Base-by-base conservation (phyloP, 2,888 invertebrate species). In the Laothoe populi region DNA sequence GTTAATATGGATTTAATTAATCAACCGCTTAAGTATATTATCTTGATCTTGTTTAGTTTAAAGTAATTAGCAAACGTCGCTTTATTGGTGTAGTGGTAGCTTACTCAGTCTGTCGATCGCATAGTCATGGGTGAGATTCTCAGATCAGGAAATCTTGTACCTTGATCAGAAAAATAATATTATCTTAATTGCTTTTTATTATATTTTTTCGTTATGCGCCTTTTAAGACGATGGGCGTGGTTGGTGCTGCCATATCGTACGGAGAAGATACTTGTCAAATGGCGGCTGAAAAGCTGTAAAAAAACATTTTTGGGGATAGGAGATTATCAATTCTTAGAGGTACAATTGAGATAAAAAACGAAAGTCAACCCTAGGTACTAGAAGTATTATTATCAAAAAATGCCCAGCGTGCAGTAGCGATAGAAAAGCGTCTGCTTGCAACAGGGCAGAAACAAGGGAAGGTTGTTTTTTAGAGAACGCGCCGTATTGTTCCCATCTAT, bases 401-500 rank as follows among this genome's bases (percentile, higher is more conserved):
- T 19, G 53, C 31, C 63, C 73, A 68, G 72, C 73, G 72, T 61
- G 71, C 72, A 77, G 70, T 35, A 35, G n/a, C 19, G 31, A 53
- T 53, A 19, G 35, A 71, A 72, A 64, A 72, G 70, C 69, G 68
- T 68, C 64, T 60, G 69, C 72, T 62, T 65, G 69, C 68, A 65
- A 74, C 68, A 70, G 65, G 49, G 64, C 35, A 53, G 73, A 81
- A 81, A 80, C 80, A 79, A 81, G 72, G 66, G 75, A 71, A 73
- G 66, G 19, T 53, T 53, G 53, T 67, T 73, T 79, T 77, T 79
- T 74, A 72, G 71, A 69, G 75, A 71, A 77, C 67, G 69, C n/a
- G 69, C 69, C 72, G 72, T 81, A 81, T 79, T 80, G 77, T 77
- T 69, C 74, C 65, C 59, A 57, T 67, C 71, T 73, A 78, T 79